A percentile compares a stretch with the other conserved stretches of the same genome.
phyloP scores from a whole-genome alignment of 2,113 vertebrate genomes.

The Apodemus sylvaticus region DNA sequence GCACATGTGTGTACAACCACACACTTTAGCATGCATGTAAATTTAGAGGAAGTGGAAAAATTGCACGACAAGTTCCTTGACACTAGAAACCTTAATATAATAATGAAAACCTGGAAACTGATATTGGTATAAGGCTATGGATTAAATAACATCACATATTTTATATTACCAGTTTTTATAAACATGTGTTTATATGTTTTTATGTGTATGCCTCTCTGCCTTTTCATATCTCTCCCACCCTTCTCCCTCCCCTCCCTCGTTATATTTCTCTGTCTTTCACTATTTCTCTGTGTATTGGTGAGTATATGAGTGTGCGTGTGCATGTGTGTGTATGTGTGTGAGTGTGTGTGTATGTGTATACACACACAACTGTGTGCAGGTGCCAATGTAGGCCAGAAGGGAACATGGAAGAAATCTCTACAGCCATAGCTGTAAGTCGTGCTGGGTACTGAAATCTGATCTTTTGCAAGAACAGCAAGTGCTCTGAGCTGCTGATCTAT shows the following conservation, averaged over 20 bases:
- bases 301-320: not conserved
- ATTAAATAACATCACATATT: not conserved
- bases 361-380: not conserved
- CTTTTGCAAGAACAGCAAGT: not conserved
- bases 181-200: not conserved
- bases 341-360: too few species aligned
- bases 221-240: not conserved
- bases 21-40: not conserved
- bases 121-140: not conserved
- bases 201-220: not conserved
- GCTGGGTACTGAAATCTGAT: not conserved
- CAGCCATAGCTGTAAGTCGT: not conserved
- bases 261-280: not conserved
- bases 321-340: too few species aligned
- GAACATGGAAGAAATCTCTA: not conserved
- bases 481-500: not conserved
- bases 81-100: not conserved
- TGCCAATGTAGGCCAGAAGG: not conserved
- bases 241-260: not conserved
- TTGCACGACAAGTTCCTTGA: not conserved
- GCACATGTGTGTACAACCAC: not conserved
- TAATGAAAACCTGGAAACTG: not conserved
- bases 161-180: not conserved
- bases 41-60: not conserved
- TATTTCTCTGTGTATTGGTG: not conserved